A percentile compares a stretch with the other conserved stretches of the same genome.
Evolutionary conservation across 2,113 vertebrate genomes (phyloP).

Genomic region (Mirza zaza): DNA sequence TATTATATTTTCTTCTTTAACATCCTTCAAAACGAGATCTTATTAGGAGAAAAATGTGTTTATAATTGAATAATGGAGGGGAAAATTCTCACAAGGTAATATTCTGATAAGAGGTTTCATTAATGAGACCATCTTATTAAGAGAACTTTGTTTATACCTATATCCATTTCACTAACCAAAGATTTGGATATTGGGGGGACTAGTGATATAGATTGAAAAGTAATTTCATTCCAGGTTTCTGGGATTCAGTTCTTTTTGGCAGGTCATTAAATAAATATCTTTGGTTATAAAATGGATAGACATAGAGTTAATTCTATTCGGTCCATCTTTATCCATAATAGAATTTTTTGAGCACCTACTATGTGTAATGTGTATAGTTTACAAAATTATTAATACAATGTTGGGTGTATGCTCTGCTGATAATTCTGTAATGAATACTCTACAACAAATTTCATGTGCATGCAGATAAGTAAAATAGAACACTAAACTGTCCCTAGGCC

Average conservation of each 20-base stretch:
- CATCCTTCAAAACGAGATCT: background rate
- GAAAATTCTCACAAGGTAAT: background rate
- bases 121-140: background rate
- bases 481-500: background rate
- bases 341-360: background rate
- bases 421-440: conserved; percentile 6
- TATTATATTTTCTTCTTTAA: background rate
- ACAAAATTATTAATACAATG: background rate
- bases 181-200: background rate
- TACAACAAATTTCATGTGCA: background rate
- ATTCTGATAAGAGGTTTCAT: background rate
- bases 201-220: background rate
- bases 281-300: background rate
- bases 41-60: background rate
- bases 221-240: background rate
- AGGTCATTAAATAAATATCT: background rate
- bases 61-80: background rate
- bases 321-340: background rate
- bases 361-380: background rate
- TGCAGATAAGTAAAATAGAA: background rate
- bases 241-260: background rate
- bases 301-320: background rate
- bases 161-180: background rate
- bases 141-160: background rate
- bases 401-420: background rate